Base-by-base conservation (phyloP, 2,888 invertebrate species). In the Agonopterix heracliana region DNA sequence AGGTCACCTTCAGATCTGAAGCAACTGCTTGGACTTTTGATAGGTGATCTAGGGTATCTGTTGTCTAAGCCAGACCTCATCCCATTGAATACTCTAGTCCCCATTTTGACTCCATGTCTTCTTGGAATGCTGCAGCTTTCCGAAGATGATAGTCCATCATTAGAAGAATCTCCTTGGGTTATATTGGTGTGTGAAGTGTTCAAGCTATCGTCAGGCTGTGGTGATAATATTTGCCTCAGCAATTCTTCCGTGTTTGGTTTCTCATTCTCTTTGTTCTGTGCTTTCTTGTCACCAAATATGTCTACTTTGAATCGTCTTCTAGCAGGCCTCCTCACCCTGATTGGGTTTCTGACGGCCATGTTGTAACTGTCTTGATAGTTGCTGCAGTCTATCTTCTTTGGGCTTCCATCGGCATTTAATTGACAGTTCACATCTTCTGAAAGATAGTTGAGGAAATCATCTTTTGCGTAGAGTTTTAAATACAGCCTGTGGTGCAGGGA, bases 401-500 rank as follows among this genome's bases (percentile, higher is more conserved):
- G 74, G 54, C 68, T 72, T 17, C 59, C 68, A 60, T 71, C 66
- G 47, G 56, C 57, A 67, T 88, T 89, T 40, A 90, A 55, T 9
- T 90, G 90, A 54, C 89, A 87, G 56, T 89, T 90, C 53, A 91
- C 81, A 68, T 92, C 91, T 71, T 90, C 89, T 43, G 92, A 90
- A 66, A 93, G 81, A 58, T 90, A 90, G 69, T 90, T 90, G 40
- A 93, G 83, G 48, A 93, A 93, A 53, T 92, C 92, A 54, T 92
- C 91, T 70, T 94, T 94, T 41, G 93, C 92, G 68, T 93, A 91
- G 46, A 94, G 78, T 66, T 93, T 92, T 63, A 94, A 85, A 79
- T 93, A 94, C 73, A 94, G 91, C 70, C 94, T 92, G 70, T 94
- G 94, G 71, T 94, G 94, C 44, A 94, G 77, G n/a, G 94, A 94